A percentile compares a stretch with the other conserved stretches of the same genome.
These are phyloP conservation scores for Crematogaster levior DNA, from an alignment of 2,888 invertebrate genomes.

Conservation along the genomic window DNA sequence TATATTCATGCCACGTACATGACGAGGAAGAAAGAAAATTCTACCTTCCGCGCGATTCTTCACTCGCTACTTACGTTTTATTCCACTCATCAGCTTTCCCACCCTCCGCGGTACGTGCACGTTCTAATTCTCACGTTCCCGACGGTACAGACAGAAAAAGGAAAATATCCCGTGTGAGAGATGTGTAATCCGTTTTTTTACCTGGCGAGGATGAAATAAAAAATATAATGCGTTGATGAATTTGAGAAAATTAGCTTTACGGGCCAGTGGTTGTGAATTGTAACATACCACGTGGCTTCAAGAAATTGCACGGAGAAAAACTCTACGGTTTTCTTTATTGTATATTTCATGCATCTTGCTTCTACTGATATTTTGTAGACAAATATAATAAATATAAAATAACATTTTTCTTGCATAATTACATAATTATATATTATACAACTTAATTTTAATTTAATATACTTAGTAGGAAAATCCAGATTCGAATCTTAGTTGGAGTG, in stretches of 20 bases:
- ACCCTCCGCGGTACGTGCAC: slow-evolving; percentile 67
- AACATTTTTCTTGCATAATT: not conserved
- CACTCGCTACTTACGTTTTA: slow-evolving; percentile 58
- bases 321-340: not conserved
- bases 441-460: too few relatives aligned
- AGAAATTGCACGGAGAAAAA: slow-evolving; percentile 27
- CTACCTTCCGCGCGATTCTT: slow-evolving; percentile 46
- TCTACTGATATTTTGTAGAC: not conserved
- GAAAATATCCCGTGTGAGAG: slow-evolving; percentile 41
- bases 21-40: slow-evolving; percentile 57
- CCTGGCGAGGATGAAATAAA: slow-evolving; percentile 23
- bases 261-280: slow-evolving; percentile 13
- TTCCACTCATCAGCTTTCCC: slow-evolving; percentile 64
- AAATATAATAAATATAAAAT: not conserved
- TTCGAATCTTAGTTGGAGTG: too few relatives aligned
- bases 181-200: slow-evolving; percentile 50
- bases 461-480: too few relatives aligned
- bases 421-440: not conserved
- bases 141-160: slow-evolving; percentile 48
- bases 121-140: slow-evolving; percentile 69
- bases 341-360: not conserved
- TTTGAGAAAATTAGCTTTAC: slow-evolving; percentile 55
- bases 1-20: slow-evolving; percentile 56
- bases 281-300: slow-evolving; percentile 27
- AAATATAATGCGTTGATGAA: slow-evolving; percentile 52